phyloP scores from a whole-genome alignment of 2,797 vertebrate species.

The Centroberyx gerrardi region DNA sequence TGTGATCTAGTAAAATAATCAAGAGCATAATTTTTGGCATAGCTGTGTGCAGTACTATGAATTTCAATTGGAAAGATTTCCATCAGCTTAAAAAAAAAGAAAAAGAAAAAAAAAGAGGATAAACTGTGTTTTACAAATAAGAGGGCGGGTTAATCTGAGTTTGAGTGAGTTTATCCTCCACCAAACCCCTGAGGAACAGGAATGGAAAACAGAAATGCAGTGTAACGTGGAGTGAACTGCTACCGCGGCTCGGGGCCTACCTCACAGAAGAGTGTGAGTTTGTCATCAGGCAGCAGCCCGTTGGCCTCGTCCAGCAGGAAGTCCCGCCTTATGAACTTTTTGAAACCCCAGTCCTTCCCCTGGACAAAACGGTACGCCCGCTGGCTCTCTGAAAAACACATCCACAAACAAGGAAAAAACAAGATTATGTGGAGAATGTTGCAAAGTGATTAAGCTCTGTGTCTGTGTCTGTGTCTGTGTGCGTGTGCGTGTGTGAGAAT shows the following conservation, averaged over 20 bases:
- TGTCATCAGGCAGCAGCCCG: constrained; percentile 92
- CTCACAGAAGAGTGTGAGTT: constrained; percentile 94
- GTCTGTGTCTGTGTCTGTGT: constrained; percentile 40
- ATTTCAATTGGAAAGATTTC: too few species aligned
- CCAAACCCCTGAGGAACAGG: too few species aligned
- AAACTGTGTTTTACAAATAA: constrained; percentile 32
- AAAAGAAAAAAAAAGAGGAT: not conserved
- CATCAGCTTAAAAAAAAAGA: constrained; percentile 4
- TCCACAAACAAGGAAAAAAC: constrained; percentile 53
- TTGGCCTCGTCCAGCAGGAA: constrained; percentile 93
- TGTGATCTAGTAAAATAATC: too few species aligned
- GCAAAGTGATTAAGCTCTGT: constrained; percentile 59
- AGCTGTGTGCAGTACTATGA: too few species aligned
- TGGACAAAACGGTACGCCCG: constrained; percentile 92
- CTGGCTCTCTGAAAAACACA: constrained; percentile 87
- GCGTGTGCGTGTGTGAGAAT: not conserved
- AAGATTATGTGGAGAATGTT: constrained; percentile 55
- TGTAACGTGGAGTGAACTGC: not conserved
- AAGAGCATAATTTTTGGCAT: too few species aligned
- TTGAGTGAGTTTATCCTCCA: too few species aligned
- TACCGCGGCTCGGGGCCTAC: constrained; percentile 67
- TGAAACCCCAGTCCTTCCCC: constrained; percentile 95
- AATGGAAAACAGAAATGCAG: too few species aligned
- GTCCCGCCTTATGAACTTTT: constrained; percentile 94
- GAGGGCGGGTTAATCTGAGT: too few species aligned